These are phyloP conservation scores for Slavum lentiscoides DNA, from an alignment of 2,888 invertebrate species.

Conservation along the genomic window DNA sequence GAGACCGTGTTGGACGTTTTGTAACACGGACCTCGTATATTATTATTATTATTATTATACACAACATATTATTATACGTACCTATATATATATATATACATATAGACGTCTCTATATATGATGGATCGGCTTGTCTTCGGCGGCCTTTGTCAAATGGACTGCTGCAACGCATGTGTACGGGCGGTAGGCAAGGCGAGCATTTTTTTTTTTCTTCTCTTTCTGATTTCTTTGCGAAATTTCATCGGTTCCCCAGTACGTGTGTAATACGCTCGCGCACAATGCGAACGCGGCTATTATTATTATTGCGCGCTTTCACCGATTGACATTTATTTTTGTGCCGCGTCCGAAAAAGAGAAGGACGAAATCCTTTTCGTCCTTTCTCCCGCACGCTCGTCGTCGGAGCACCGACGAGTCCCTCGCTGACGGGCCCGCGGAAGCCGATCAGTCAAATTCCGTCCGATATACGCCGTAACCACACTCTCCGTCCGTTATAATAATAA, in stretches of 20 bases:
- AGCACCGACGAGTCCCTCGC: not conserved
- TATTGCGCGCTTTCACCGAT: conserved; percentile 23
- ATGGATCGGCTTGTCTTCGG: conserved; percentile 49
- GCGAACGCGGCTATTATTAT: conserved; percentile 32
- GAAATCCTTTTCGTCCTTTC: conserved; percentile 23
- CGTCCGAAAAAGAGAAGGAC: conserved; percentile 4
- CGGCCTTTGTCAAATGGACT: conserved; percentile 44
- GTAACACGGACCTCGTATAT: too few relatives aligned
- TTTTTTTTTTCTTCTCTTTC: conserved; percentile 29
- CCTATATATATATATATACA: too few relatives aligned
- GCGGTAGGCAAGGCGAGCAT: not conserved
- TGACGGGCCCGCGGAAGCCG: not conserved
- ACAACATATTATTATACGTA: too few relatives aligned
- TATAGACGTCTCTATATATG: conserved; percentile 43
- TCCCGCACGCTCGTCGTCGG: not conserved
- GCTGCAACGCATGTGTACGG: not conserved
- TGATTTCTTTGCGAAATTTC: conserved; percentile 39
- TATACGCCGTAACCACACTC: not conserved
- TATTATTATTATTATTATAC: too few relatives aligned
- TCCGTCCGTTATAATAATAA: not conserved
- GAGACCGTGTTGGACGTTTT: too few relatives aligned
- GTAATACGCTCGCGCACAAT: conserved; percentile 5
- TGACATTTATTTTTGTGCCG: conserved; percentile 32
- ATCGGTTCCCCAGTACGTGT: not conserved
- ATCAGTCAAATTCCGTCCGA: conserved; percentile 43